Percentiles rank a stretch among this genome's conserved stretches.
Conservation (phyloP, 1,140 invertebrate species). For the Sycobia sp. region DNA sequence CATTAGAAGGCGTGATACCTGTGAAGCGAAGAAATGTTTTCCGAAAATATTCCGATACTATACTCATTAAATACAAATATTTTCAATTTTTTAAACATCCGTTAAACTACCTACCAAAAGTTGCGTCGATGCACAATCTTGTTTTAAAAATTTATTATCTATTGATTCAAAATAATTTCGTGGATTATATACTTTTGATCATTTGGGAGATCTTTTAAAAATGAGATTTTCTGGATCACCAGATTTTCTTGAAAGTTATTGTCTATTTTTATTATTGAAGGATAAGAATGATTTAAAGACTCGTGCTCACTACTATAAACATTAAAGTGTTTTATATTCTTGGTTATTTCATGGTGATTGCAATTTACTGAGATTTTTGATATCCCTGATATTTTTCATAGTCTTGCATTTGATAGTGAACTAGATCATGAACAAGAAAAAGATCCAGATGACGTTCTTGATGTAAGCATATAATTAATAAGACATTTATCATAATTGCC, state of each 20-base stretch:
- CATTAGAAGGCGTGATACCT: too few species aligned
- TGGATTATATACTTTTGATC: constrained; percentile 1
- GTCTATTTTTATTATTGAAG: constrained; percentile 53
- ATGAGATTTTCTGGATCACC: constrained; percentile 70
- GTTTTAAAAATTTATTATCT: too few species aligned
- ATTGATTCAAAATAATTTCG: constrained; percentile 8
- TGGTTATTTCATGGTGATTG: background rate
- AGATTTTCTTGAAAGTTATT: constrained; percentile 61
- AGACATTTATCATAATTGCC: constrained; percentile 29
- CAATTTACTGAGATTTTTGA: background rate
- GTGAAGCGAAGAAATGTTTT: too few species aligned
- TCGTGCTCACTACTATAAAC: constrained; percentile 46
- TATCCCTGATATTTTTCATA: background rate
- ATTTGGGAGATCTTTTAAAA: constrained; percentile 49
- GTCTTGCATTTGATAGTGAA: constrained; percentile 37
- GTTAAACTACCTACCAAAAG: constrained; percentile 12
- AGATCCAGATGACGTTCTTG: constrained; percentile 37
- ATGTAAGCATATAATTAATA: constrained; percentile 22
- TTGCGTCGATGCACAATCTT: constrained; percentile 5
- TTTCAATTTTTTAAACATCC: background rate
- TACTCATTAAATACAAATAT: too few species aligned
- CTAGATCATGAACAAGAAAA: constrained; percentile 43
- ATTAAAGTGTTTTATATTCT: background rate
- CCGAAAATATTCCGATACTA: too few species aligned
- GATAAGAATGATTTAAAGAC: constrained; percentile 52